Base-by-base conservation (phyloP, 2,888 invertebrate genomes). In the Glyphotaelius pellucidus region DNA sequence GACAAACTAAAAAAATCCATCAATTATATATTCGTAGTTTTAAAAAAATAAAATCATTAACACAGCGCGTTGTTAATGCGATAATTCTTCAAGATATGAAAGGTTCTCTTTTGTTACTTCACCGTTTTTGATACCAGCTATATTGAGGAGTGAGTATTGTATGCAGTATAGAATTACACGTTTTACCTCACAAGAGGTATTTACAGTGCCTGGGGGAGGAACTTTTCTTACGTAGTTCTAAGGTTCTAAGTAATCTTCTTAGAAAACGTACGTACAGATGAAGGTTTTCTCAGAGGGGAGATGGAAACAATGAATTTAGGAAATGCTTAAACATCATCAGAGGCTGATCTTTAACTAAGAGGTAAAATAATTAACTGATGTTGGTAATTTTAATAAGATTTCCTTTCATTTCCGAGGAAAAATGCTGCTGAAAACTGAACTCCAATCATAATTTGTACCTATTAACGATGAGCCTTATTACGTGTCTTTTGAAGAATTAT, bases 161-260 rank as follows among this genome's bases (percentile, higher is more conserved):
- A 5, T 67, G 79, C 15, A 79, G 25, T 67, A 79, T 42, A 30
- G 67, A 67, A 67, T 67, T 67, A 67, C 5, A 67, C 25, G 67
- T n/a, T 67, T n/a, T n/a, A 67, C n/a, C 67, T 67, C 25, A 9
- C 25, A 25, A n/a, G 14, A 47, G 11, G 84, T 86, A 86, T 86
- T 86, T 86, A 42, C 86, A 42, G 30, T n/a, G 86, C 86, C 86
- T 11, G 7, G 86, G 42, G 5, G 9, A 67, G 67, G 67, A 30
- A 86, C 86, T 86, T 86, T 86, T 86, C 86, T 42, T 42, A 67
- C 9, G 25, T 67, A 67, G 67, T 5, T 67, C 67, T 67, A 67
- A 67, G 67, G 30, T 86, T 86, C 47, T 47, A 86, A 86, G 86
- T 86, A 86, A 86, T 86, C 86, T n/a, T 86, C 86, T 86, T n/a